A percentile compares a stretch with the other conserved stretches of the same genome.
These are phyloP conservation scores for Tor tambroides DNA, from an alignment of 2,113 vertebrate species.

Conservation along the genomic window DNA sequence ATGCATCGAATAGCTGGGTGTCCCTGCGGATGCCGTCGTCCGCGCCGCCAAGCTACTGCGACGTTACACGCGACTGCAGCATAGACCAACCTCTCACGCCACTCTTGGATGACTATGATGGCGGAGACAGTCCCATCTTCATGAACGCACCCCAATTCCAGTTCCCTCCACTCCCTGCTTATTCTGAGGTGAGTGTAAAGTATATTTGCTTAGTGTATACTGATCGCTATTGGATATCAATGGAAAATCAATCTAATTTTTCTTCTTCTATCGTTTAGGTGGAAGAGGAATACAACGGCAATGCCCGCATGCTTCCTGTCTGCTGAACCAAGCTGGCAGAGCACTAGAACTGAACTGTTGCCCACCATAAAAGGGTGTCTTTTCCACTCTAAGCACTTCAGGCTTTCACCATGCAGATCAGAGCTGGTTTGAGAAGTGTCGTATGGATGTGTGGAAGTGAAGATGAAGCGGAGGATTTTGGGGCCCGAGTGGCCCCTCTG, in stretches of 20 bases:
- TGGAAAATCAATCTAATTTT: neutral
- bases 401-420: constrained; percentile 39
- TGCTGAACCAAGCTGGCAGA: constrained; percentile 63
- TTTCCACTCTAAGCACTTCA: constrained; percentile 58
- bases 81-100: constrained; percentile 91
- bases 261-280: constrained; percentile 56
- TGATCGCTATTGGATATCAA: neutral
- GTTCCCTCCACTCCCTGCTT: constrained; percentile 85
- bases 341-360: neutral
- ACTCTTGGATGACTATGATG: constrained; percentile 84
- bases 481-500: neutral
- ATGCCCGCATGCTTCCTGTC: constrained; percentile 72
- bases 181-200: constrained; percentile 81
- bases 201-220: neutral
- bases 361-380: constrained; percentile 50
- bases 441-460: constrained; percentile 34
- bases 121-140: constrained; percentile 91
- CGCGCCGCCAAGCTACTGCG: constrained; percentile 86
- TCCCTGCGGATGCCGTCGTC: constrained; percentile 82
- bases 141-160: constrained; percentile 84
- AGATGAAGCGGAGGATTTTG: neutral
- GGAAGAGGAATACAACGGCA: constrained; percentile 72
- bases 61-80: constrained; percentile 81
- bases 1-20: constrained; percentile 87
- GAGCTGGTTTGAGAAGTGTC: constrained; percentile 20